These are phyloP conservation scores for Tineola bisselliella DNA, from an alignment of 2,888 invertebrate genomes.

Conservation along the genomic window DNA sequence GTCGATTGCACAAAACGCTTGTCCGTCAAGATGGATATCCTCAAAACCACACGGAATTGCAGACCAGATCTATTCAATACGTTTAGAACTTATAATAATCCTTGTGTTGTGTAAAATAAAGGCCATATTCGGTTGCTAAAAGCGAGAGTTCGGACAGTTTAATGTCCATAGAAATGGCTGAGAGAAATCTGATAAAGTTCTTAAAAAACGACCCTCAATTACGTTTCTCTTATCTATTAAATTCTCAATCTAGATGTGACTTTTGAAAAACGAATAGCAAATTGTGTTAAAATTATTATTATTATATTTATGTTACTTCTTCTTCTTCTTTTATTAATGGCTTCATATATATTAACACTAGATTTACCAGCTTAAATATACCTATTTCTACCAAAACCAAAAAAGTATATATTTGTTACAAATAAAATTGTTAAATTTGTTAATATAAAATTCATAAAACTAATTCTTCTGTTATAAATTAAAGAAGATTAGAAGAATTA, in stretches of 20 bases:
- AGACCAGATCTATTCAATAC: not conserved
- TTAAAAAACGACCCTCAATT: constrained; percentile 63
- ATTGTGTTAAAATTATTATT: not conserved
- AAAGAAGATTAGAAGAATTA: no score
- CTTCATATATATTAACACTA: no score
- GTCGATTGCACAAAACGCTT: constrained; percentile 59
- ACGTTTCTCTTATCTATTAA: constrained; percentile 47
- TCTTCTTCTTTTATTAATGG: no score
- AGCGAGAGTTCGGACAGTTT: not conserved
- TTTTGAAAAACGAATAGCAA: constrained; percentile 35
- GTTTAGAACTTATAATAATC: not conserved
- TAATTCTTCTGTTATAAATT: no score
- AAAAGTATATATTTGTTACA: no score
- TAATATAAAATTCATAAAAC: no score
- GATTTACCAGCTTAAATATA: no score
- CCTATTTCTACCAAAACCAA: no score
- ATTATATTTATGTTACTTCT: not conserved
- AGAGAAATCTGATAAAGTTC: constrained; percentile 55
- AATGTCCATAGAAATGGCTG: constrained; percentile 21
- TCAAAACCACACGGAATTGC: constrained; percentile 16
- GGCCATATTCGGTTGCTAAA: not conserved
- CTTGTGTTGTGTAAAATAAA: not conserved
- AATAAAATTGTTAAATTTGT: no score
- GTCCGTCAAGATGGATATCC: constrained; percentile 61
- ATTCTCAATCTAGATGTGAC: constrained; percentile 31